Base-by-base conservation (phyloP, 2,888 invertebrate species). In the Dastarcus helophoroides region DNA sequence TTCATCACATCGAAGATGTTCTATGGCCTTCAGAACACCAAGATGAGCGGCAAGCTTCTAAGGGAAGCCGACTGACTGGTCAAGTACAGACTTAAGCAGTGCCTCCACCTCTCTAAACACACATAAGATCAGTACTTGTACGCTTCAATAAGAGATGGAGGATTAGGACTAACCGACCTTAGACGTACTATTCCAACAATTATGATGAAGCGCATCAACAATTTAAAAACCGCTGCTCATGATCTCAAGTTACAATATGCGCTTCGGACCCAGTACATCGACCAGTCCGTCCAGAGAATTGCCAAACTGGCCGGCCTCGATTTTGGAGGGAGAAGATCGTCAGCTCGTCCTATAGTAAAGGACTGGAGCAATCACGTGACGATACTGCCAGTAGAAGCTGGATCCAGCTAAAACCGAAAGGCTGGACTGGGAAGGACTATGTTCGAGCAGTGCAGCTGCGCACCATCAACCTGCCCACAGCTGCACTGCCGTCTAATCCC, bases 371-470 rank as follows among this genome's bases (percentile, higher is more conserved):
- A 10, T n/a, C 14, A 2, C 3, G 13, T 1, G 14, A 21, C 12
- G 9, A 27, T 9, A 3, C 8, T 2, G 22, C 27, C 2, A 15
- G 26, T 2, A 22, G 16, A 2, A 3, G 8, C 4, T 17, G 11
- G 7, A 27, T 32, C 3, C 5, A 26, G 7, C 3, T 17, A 3
- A 26, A 26, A 2, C 27, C 32, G 2, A 7, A 4, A 2, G 14
- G 12, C 5, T 32, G 26, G 37, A 33, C 36, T 2, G 44, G 47
- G 0, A 9, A 32, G 2, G 46, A 50, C 15, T 48, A 31, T 26
- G 40, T 48, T 2, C 27, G 29, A 5, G 47, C 48, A 0, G 24
- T 47, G 0, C 43, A 46, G n/a, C n/a, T n/a, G n/a, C n/a, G n/a
- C n/a, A n/a, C n/a, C n/a, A n/a, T n/a, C n/a, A n/a, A 7, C 10